Evolutionary conservation across 2,797 vertebrate genomes (phyloP).

Genomic region (Kryptolebias ocellatus): DNA sequence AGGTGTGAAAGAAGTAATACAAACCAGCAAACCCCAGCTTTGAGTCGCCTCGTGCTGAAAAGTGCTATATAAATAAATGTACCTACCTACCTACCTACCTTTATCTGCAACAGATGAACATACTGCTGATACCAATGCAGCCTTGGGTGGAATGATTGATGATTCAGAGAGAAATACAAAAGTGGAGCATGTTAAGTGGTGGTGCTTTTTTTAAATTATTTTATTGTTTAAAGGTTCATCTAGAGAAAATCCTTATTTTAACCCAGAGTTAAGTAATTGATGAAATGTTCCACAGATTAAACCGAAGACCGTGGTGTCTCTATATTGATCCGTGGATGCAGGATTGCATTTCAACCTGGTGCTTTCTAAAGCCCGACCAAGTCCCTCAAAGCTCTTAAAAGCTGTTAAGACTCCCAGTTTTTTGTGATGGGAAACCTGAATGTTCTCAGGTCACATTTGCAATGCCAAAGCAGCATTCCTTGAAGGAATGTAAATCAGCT

Average conservation of each 20-base stretch:
- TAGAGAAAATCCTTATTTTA: not conserved
- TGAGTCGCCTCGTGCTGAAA: too few relatives aligned
- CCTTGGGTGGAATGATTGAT: not conserved
- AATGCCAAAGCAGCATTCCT: too few relatives aligned
- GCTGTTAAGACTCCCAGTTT: not conserved
- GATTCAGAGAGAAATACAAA: not conserved
- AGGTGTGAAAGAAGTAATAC: too few relatives aligned
- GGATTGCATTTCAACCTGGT: too few relatives aligned
- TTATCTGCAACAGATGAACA: not conserved
- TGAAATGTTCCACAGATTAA: not conserved
- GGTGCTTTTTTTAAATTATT: too few relatives aligned
- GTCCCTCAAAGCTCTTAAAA: not conserved
- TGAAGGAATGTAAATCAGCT: too few relatives aligned
- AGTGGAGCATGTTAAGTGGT: not conserved
- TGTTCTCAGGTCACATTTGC: not conserved
- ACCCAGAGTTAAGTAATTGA: not conserved
- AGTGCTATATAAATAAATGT: too few relatives aligned
- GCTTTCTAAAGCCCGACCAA: too few relatives aligned
- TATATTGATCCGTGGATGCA: not conserved
- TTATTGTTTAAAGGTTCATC: not conserved
- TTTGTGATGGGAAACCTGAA: not conserved
- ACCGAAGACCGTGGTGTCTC: not conserved
- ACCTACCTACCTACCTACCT: too few relatives aligned
- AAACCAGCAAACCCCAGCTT: too few relatives aligned
- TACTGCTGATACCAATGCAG: not conserved